Evolutionary conservation across 2,797 vertebrate genomes (phyloP).

Genomic region (Orestias chungarensis): DNA sequence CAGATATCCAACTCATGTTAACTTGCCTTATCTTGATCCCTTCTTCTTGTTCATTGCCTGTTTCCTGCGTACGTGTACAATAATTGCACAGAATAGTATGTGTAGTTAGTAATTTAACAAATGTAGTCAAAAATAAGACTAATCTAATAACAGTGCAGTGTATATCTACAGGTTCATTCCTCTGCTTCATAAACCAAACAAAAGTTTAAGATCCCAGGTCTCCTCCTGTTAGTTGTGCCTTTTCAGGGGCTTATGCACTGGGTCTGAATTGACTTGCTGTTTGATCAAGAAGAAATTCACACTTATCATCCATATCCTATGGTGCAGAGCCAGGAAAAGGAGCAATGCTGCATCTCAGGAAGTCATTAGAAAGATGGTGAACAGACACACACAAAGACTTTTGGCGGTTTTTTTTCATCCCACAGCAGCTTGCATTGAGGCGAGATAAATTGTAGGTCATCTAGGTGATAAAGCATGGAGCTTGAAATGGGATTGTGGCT

Average conservation of each 20-base stretch:
- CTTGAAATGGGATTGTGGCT: conserved; percentile 54
- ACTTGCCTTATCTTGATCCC: too few relatives aligned
- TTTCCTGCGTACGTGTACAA: too few relatives aligned
- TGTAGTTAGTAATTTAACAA: too few relatives aligned
- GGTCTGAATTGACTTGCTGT: not conserved
- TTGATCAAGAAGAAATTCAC: not conserved
- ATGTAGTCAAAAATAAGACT: too few relatives aligned
- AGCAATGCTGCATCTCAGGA: not conserved
- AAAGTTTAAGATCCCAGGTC: too few relatives aligned
- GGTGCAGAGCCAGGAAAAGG: conserved; percentile 35
- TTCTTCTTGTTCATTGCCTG: too few relatives aligned
- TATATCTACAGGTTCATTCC: too few relatives aligned
- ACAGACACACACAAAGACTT: conserved; percentile 24
- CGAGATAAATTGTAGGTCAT: conserved; percentile 51
- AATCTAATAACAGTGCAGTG: too few relatives aligned
- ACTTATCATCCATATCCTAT: conserved; percentile 24
- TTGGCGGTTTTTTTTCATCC: conserved; percentile 27
- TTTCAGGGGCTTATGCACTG: not conserved
- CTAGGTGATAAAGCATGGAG: conserved; percentile 54
- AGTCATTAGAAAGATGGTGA: conserved; percentile 19
- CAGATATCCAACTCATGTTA: too few relatives aligned
- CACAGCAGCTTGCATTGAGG: conserved; percentile 22
- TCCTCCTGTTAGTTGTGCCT: too few relatives aligned
- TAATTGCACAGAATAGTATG: too few relatives aligned
- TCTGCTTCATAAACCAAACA: not conserved